Evolutionary conservation across 1,140 invertebrate species (phyloP).

Genomic region (Drosophila fuyamai): DNA sequence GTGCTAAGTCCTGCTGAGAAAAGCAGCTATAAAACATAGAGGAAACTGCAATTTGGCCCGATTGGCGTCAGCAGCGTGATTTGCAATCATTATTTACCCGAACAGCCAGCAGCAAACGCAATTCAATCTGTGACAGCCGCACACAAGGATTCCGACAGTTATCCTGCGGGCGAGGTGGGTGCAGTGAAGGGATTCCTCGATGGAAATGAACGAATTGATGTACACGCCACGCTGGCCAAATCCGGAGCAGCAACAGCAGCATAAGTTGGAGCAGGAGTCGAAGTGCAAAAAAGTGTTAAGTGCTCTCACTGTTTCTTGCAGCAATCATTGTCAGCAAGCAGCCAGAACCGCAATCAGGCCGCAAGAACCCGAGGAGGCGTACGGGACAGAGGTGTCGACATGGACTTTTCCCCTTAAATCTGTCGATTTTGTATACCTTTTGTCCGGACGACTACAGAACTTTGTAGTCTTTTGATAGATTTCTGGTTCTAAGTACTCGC

Average conservation of each 20-base stretch:
- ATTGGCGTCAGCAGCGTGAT: conserved; percentile 54
- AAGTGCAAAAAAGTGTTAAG: conserved; percentile 74
- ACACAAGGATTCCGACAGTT: conserved; percentile 66
- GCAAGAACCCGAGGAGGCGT: conserved; percentile 7
- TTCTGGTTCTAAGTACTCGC: too few relatives aligned
- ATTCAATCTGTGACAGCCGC: conserved; percentile 70
- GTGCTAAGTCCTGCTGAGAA: conserved; percentile 7
- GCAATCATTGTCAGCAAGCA: conserved; percentile 80
- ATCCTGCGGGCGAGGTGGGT: neutral
- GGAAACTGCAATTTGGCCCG: conserved; percentile 49
- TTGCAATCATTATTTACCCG: conserved; percentile 70
- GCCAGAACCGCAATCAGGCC: conserved; percentile 51
- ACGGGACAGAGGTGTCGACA: neutral
- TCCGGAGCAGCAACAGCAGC: conserved; percentile 13
- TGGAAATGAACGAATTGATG: conserved; percentile 62
- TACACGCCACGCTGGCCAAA: conserved; percentile 52
- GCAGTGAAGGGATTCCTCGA: neutral
- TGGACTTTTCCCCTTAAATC: neutral
- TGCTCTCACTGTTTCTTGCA: conserved; percentile 74
- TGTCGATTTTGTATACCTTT: too few relatives aligned
- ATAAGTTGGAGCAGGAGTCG: conserved; percentile 33
- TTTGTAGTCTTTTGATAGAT: too few relatives aligned
- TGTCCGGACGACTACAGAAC: too few relatives aligned
- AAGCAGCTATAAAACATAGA: conserved; percentile 51
- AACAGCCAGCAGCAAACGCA: conserved; percentile 43